Evolutionary conservation across 2,113 vertebrate genomes (phyloP), one percentile per base, ranked within the genome.

Genomic region (Noturus placidus): DNA sequence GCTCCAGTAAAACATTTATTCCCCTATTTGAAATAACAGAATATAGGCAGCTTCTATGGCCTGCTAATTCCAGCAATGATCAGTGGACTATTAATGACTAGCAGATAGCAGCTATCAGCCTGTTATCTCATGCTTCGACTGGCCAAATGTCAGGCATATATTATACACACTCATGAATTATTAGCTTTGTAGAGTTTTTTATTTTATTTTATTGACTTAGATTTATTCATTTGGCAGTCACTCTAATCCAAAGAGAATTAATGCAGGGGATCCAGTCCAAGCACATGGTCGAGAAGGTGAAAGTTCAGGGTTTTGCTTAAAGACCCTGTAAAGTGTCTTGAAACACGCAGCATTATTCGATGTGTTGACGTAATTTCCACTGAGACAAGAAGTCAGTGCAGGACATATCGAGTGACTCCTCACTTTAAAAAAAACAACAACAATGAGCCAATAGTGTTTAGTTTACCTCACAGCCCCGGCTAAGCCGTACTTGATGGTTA

Each of bases 51-150:
- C 91, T 94, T 90, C 94, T 93, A 95, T 93, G 92, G 91, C 89
- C 91, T 87, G 82, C 93, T 95, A 95, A 95, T 95, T 90, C 81
- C 92, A 94, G 94, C 94, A 95, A 95, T 93, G 93, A 95, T 93
- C 92, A 89, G 92, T 89, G 91, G 90, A 93, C 93, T 76, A 85
- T 85, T 85, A 85, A 85, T 38, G 70, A 61, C 52, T 52, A 74
- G 27, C 69, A 76, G 69, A 85, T 85, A 59, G 79, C 56, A 61
- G 57, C 79, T 38, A 82, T 42, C 79, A 93, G 95, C 92, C 93
- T 87, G 94, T 94, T 94, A 94, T 91, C 93, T 93, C 89, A 88
- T 91, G 92, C 93, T 94, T 93, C 57, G 94, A 95, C 86, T 87
- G 87, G 88, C 54, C 86, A 82, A 87, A 87, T 38, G 22, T n/a